Evolutionary conservation across 2,888 invertebrate species (phyloP).

Genomic region (Tinea trinotella): DNA sequence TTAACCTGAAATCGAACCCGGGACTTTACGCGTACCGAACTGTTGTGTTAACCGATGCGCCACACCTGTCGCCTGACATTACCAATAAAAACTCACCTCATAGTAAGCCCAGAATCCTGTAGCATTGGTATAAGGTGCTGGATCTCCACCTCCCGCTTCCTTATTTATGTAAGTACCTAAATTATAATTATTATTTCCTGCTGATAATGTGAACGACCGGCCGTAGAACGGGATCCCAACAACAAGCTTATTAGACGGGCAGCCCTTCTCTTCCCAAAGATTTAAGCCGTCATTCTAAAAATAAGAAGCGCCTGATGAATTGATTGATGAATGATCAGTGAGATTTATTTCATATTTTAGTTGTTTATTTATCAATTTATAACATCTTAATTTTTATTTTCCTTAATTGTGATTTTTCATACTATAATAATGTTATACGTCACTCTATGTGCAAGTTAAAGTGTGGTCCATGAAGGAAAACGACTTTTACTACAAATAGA

Average conservation of each 20-base stretch:
- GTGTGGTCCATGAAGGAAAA: too few relatives aligned
- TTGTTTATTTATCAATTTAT: too few relatives aligned
- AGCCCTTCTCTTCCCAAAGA: constrained; percentile 92
- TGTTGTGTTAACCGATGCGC: too few relatives aligned
- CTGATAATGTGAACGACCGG: constrained; percentile 85
- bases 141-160: constrained; percentile 89
- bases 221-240: constrained; percentile 94
- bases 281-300: constrained; percentile 87
- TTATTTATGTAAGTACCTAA: constrained; percentile 91
- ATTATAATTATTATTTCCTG: constrained; percentile 86
- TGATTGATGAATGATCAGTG: constrained; percentile 4
- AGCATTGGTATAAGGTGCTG: constrained; percentile 89
- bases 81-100: constrained; percentile 59
- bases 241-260: constrained; percentile 87
- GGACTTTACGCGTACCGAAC: too few relatives aligned
- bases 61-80: too few relatives aligned
- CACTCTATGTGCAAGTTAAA: too few relatives aligned
- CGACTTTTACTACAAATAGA: too few relatives aligned
- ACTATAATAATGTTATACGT: too few relatives aligned
- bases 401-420: too few relatives aligned
- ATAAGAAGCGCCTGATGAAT: constrained; percentile 16
- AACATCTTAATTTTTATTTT: too few relatives aligned
- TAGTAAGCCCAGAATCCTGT: constrained; percentile 91
- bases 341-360: too few relatives aligned
- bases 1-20: too few relatives aligned